Evolutionary conservation across 2,113 vertebrate genomes (phyloP).

Genomic region (Tetrao urogallus): DNA sequence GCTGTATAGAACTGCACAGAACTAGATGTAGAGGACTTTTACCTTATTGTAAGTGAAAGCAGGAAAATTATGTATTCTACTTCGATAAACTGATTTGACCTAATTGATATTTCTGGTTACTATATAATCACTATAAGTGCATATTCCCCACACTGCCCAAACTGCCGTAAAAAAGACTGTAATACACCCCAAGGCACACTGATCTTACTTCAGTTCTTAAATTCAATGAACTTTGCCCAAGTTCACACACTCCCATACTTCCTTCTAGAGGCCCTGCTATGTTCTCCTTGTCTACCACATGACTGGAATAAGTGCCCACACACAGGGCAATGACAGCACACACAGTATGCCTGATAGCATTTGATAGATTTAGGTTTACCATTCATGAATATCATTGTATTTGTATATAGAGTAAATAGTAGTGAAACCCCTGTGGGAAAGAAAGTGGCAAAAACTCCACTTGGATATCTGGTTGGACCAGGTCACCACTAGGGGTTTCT

Average conservation of each 20-base stretch:
- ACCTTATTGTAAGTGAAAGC: neutral
- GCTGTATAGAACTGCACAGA: neutral
- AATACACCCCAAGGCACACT: neutral
- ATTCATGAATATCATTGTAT: neutral
- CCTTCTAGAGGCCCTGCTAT: neutral
- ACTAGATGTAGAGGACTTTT: neutral
- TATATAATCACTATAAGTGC: neutral
- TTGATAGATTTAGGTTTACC: rapidly evolving
- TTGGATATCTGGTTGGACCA: neutral
- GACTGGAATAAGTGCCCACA: neutral
- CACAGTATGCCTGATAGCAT: neutral
- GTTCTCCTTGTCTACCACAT: neutral
- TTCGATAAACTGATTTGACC: neutral
- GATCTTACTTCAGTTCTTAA: neutral
- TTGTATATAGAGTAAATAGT: neutral
- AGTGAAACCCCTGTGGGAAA: neutral
- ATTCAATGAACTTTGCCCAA: neutral
- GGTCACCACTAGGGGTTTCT: neutral
- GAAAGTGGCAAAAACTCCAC: neutral
- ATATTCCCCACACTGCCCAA: neutral
- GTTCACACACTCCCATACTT: rapidly evolving
- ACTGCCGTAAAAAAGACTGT: neutral
- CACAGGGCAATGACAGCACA: neutral
- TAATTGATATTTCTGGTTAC: neutral
- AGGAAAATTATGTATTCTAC: neutral